Evolutionary conservation across 53 echinoderm and acorn worm genomes (phyloP).

Genomic region (Mesocentrotus franciscanus): DNA sequence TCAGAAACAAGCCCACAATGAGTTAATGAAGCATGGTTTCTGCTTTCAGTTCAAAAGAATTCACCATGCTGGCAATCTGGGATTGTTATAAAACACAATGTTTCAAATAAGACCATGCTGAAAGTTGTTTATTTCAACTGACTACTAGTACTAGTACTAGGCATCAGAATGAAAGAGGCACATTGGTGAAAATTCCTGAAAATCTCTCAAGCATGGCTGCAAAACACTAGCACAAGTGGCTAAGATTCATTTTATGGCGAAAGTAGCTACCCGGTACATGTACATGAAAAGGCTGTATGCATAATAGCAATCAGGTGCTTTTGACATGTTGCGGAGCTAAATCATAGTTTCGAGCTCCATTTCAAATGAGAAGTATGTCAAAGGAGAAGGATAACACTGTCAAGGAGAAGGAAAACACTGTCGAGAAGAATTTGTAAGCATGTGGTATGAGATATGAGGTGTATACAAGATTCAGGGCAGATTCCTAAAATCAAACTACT

Average conservation of each 20-base stretch:
- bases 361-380: too few species aligned
- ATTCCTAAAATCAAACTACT: too few species aligned
- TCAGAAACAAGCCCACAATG: neutral
- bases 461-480: too few species aligned
- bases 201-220: neutral
- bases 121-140: constrained; percentile 15
- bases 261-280: neutral
- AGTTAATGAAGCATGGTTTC: constrained; percentile 7
- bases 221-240: neutral
- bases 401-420: too few species aligned
- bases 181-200: neutral
- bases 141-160: neutral
- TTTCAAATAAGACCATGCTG: neutral
- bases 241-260: neutral
- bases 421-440: too few species aligned
- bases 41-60: neutral
- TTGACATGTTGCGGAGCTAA: neutral
- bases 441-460: too few species aligned
- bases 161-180: neutral
- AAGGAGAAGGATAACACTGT: too few species aligned
- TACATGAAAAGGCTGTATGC: neutral
- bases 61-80: neutral
- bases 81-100: neutral
- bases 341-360: neutral
- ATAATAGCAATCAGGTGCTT: neutral